Evolutionary conservation across 1,140 invertebrate species (phyloP).

Genomic region (Drosophila tropicalis): DNA sequence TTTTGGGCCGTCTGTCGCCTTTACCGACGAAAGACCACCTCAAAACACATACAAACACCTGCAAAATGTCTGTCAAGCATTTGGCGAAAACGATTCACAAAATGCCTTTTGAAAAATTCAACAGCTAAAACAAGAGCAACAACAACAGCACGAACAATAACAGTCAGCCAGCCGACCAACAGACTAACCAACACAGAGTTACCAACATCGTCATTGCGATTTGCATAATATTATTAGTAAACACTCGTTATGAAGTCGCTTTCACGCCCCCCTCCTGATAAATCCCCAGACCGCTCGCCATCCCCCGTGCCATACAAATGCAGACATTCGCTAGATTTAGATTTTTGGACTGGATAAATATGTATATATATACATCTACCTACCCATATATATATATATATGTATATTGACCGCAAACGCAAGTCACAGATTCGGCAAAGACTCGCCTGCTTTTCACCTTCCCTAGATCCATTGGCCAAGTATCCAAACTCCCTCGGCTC

Average conservation of each 20-base stretch:
- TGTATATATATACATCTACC: not conserved
- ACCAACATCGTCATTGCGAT: constrained; percentile 48
- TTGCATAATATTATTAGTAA: constrained; percentile 82
- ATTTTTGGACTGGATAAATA: constrained; percentile 65
- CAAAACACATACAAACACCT: constrained; percentile 53
- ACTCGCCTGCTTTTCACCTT: constrained; percentile 14
- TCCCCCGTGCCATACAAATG: constrained; percentile 41
- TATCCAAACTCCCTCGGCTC: not conserved
- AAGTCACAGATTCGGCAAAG: constrained; percentile 38
- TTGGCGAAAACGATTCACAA: constrained; percentile 66
- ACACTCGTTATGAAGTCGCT: constrained; percentile 79
- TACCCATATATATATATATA: constrained; percentile 10
- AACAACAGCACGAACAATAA: constrained; percentile 15
- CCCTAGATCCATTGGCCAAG: constrained; percentile 1
- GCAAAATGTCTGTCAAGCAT: constrained; percentile 63
- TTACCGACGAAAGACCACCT: constrained; percentile 9
- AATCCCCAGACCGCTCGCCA: not conserved
- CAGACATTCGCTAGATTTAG: constrained; percentile 79
- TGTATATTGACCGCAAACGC: constrained; percentile 65
- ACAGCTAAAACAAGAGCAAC: constrained; percentile 46
- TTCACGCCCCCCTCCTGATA: constrained; percentile 21
- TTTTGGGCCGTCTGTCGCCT: not conserved
- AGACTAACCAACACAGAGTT: not conserved
- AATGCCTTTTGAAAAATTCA: constrained; percentile 79
- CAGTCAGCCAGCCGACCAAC: constrained; percentile 6